Evolutionary conservation across 2,797 vertebrate genomes (phyloP).

Genomic region (Oreochromis mossambicus): DNA sequence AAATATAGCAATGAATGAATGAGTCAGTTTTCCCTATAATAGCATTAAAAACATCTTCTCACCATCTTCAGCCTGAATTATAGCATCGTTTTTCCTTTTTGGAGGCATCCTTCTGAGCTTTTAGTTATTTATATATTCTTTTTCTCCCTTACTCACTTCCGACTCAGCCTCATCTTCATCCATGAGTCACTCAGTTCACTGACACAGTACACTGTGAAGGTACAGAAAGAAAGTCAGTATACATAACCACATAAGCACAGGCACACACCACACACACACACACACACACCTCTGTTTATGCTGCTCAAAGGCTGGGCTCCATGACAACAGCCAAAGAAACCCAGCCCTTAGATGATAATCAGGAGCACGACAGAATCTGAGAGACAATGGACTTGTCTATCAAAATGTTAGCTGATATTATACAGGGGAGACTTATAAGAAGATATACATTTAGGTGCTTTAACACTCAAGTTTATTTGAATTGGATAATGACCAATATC

Average conservation of each 20-base stretch:
- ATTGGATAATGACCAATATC: background rate
- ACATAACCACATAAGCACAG: background rate
- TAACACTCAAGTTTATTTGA: background rate
- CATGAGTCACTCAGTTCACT: conserved; percentile 3
- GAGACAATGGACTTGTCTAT: conserved; percentile 43
- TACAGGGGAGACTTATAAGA: background rate
- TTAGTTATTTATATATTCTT: background rate
- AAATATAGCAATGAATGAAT: background rate
- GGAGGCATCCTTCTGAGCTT: conserved; percentile 77
- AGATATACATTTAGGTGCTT: background rate
- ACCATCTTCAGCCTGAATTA: conserved; percentile 82
- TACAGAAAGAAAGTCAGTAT: conserved; percentile 13
- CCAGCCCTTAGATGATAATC: conserved; percentile 49
- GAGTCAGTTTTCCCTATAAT: background rate
- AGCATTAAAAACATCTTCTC: conserved; percentile 45
- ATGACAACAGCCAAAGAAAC: conserved; percentile 64
- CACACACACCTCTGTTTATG: conserved; percentile 19
- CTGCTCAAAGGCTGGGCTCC: conserved; percentile 50
- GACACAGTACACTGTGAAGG: conserved; percentile 5
- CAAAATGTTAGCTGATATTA: conserved; percentile 34
- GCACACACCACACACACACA: conserved; percentile 12
- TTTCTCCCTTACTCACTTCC: conserved; percentile 1
- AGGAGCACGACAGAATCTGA: conserved; percentile 3
- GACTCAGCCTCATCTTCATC: conserved; percentile 15
- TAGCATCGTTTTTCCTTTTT: conserved; percentile 72